phyloP scores from a whole-genome alignment of 2,888 invertebrate genomes.

The Leptinotarsa tumamoca region DNA sequence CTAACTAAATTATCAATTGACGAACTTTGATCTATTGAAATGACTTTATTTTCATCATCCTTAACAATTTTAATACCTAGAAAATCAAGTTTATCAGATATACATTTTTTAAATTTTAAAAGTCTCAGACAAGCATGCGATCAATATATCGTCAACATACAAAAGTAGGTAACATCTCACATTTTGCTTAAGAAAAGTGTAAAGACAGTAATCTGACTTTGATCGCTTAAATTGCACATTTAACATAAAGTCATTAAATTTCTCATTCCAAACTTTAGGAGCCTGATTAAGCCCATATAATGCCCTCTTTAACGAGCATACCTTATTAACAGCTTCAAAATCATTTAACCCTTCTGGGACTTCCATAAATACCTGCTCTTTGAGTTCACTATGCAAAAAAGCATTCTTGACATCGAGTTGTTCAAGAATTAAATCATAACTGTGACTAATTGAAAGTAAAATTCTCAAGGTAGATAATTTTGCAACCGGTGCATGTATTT shows the following conservation, averaged over 20 bases:
- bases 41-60: neutral
- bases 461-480: slow-evolving; percentile 36
- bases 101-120: too few relatives aligned
- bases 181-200: slow-evolving; percentile 30
- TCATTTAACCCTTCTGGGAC: slow-evolving; percentile 33
- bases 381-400: slow-evolving; percentile 31
- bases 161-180: slow-evolving; percentile 33
- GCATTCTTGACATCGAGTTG: slow-evolving; percentile 37
- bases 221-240: slow-evolving; percentile 32
- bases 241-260: neutral
- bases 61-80: slow-evolving; percentile 29
- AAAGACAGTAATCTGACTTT: slow-evolving; percentile 33
- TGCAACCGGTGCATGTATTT: neutral
- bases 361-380: slow-evolving; percentile 33
- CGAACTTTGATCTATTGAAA: neutral
- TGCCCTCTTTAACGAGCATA: slow-evolving; percentile 29
- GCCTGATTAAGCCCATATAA: slow-evolving; percentile 30
- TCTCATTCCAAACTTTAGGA: neutral
- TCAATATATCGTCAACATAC: neutral
- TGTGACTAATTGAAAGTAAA: slow-evolving; percentile 31
- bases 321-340: slow-evolving; percentile 23
- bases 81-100: slow-evolving; percentile 22
- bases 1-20: slow-evolving; percentile 34
- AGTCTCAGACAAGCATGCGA: slow-evolving; percentile 20
- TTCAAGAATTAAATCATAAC: slow-evolving; percentile 30